Evolutionary conservation across 1,140 invertebrate genomes (phyloP).

Genomic region (Ceratosolen solmsi): DNA sequence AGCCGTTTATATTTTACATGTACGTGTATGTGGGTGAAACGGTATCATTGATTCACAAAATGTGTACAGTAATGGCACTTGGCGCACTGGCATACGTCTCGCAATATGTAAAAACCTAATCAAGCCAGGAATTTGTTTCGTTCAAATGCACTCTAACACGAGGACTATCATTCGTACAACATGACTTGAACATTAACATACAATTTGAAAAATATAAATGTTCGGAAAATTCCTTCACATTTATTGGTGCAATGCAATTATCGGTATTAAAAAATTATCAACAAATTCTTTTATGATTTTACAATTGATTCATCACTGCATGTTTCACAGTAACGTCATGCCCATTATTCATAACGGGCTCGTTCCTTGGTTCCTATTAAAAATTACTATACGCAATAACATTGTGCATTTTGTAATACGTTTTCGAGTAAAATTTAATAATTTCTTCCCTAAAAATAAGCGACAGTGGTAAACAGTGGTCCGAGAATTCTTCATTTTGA

Average conservation of each 20-base stretch:
- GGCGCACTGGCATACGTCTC: constrained; percentile 64
- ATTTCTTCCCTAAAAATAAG: constrained; percentile 49
- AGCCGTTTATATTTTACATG: constrained; percentile 54
- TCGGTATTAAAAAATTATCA: constrained; percentile 40
- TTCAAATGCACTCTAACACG: constrained; percentile 46
- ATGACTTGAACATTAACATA: constrained; percentile 44
- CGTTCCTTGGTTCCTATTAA: constrained; percentile 47
- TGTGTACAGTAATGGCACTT: constrained; percentile 68
- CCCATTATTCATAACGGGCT: constrained; percentile 35
- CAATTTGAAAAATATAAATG: constrained; percentile 36
- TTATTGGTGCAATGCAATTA: constrained; percentile 29
- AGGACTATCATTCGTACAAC: constrained; percentile 48
- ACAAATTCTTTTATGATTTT: constrained; percentile 34
- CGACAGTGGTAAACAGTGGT: constrained; percentile 45
- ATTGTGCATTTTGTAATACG: constrained; percentile 37
- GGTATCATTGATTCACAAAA: constrained; percentile 53
- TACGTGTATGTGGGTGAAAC: constrained; percentile 41
- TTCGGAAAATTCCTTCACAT: constrained; percentile 9
- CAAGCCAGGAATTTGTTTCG: constrained; percentile 42
- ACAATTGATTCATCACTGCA: constrained; percentile 31
- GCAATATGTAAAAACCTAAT: constrained; percentile 51
- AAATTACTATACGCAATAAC: constrained; percentile 50
- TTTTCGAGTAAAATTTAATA: constrained; percentile 51
- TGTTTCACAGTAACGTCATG: constrained; percentile 21
- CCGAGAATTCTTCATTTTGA: constrained; percentile 43